Evolutionary conservation across 2,888 invertebrate species (phyloP).

Genomic region (Tanytarsus gracilentus): DNA sequence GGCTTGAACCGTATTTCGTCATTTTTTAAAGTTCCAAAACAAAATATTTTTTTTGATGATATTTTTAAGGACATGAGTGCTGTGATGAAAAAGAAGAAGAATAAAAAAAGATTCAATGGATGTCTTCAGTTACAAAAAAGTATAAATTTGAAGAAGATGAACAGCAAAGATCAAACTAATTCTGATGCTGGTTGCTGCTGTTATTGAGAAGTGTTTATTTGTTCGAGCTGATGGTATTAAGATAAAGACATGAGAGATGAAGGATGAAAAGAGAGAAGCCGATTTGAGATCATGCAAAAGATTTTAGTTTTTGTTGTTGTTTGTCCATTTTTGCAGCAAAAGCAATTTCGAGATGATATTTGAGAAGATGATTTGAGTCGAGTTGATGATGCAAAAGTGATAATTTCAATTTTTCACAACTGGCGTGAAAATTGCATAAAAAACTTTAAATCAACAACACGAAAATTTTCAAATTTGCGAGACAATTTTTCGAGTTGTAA

Average conservation of each 20-base stretch:
- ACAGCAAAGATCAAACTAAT: slow-evolving; percentile 1
- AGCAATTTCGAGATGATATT: too few species aligned
- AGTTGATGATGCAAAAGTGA: too few species aligned
- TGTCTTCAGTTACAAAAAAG: too few species aligned
- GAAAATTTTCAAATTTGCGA: neutral
- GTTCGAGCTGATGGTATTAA: slow-evolving; percentile 23
- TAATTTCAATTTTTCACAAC: too few species aligned
- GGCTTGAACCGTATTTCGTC: too few species aligned
- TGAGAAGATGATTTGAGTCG: too few species aligned
- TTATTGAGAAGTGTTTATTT: slow-evolving; percentile 22
- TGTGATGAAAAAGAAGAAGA: neutral
- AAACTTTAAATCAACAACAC: neutral
- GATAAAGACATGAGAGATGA: neutral
- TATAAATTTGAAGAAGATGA: neutral
- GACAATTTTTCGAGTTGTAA: neutral
- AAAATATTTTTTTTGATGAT: neutral
- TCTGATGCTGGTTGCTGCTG: too few species aligned
- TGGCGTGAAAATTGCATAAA: neutral
- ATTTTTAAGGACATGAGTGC: neutral
- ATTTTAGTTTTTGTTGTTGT: neutral
- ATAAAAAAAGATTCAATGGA: neutral
- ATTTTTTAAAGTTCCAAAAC: too few species aligned
- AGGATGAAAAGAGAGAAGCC: slow-evolving; percentile 8
- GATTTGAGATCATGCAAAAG: slow-evolving; percentile 1
- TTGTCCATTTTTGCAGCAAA: neutral